phyloP scores from a whole-genome alignment of 1,140 invertebrate genomes.

The Arion vulgaris region DNA sequence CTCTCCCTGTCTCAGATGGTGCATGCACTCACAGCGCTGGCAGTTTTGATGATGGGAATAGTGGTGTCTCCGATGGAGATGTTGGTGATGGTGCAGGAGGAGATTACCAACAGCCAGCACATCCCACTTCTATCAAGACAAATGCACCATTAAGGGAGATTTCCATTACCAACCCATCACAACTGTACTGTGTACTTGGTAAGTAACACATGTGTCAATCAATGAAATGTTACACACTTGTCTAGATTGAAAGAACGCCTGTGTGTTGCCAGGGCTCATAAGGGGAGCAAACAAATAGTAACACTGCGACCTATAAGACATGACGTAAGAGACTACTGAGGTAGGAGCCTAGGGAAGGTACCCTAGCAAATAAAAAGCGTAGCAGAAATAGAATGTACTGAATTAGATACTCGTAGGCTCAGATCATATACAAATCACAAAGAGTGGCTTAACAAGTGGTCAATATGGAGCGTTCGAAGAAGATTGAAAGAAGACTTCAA shows the following conservation, averaged over 20 bases:
- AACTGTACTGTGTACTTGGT: constrained; percentile 15
- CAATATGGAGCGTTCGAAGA: too few relatives aligned
- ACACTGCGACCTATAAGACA: background rate
- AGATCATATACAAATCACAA: too few relatives aligned
- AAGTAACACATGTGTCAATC: background rate
- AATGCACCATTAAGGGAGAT: background rate
- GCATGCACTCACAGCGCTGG: background rate
- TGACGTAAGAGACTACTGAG: too few relatives aligned
- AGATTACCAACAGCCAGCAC: background rate
- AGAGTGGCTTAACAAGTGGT: too few relatives aligned
- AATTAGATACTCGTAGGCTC: too few relatives aligned
- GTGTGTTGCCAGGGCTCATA: background rate
- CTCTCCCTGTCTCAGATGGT: constrained; percentile 9
- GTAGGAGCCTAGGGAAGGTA: too few relatives aligned
- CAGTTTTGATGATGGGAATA: constrained; percentile 11
- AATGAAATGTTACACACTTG: background rate
- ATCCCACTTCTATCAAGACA: background rate
- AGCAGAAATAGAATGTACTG: too few relatives aligned
- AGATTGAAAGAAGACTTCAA: too few relatives aligned
- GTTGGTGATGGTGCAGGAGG: background rate
- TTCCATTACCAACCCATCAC: background rate
- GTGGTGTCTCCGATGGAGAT: constrained; percentile 7
- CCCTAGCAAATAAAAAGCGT: too few relatives aligned
- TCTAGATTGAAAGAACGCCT: background rate
- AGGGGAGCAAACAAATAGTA: background rate